Conservation (phyloP, 2,888 invertebrate species). For the Zygaena filipendulae region DNA sequence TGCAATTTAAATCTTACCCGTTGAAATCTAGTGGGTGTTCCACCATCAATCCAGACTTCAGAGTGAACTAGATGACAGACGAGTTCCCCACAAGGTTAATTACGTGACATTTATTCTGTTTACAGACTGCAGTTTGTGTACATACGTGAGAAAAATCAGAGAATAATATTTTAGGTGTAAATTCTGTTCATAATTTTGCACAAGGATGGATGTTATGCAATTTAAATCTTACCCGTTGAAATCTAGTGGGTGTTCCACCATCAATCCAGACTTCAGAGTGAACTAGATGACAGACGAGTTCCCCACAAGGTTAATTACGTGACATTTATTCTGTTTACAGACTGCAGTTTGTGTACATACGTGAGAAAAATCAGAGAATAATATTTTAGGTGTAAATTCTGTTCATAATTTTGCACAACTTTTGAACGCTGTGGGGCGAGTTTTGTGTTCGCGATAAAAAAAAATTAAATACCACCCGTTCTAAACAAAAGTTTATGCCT, state of each 20-base stretch:
- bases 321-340: slow-evolving; percentile 34
- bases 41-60: slow-evolving; percentile 32
- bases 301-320: slow-evolving; percentile 30
- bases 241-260: slow-evolving; percentile 34
- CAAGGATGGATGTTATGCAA: slow-evolving; percentile 45
- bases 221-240: slow-evolving; percentile 42
- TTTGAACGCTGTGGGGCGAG: too few species aligned
- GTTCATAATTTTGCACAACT: too few species aligned
- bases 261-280: slow-evolving; percentile 32
- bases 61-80: slow-evolving; percentile 22
- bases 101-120: slow-evolving; percentile 33
- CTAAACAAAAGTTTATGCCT: too few species aligned
- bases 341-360: too few species aligned
- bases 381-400: too few species aligned
- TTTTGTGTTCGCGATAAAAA: too few species aligned
- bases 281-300: slow-evolving; percentile 19
- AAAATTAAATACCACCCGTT: too few species aligned
- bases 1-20: slow-evolving; percentile 43
- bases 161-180: too few species aligned
- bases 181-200: too few species aligned
- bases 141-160: too few species aligned
- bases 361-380: too few species aligned
- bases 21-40: slow-evolving; percentile 37
- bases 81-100: slow-evolving; percentile 27
- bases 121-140: too few species aligned